These are phyloP conservation scores for Phrynocephalus versicolor DNA, from an alignment of 2,113 vertebrate genomes.

Conservation along the genomic window DNA sequence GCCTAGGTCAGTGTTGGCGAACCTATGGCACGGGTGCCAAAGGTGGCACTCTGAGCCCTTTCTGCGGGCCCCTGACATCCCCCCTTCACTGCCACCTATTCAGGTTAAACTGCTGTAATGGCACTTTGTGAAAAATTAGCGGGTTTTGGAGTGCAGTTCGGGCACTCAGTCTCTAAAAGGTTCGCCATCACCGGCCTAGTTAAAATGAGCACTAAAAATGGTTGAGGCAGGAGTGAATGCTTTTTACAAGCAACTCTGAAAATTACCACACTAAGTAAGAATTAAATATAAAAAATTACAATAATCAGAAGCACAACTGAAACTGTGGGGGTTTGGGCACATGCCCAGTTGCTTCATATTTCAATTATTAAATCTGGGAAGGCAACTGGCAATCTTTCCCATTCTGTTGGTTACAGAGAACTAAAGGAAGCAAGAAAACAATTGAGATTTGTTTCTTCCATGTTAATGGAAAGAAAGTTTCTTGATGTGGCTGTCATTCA, in stretches of 20 bases:
- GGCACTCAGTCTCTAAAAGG: too few species aligned
- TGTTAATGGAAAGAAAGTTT: conserved; percentile 57
- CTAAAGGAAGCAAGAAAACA: conserved; percentile 69
- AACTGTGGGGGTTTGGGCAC: conserved; percentile 81
- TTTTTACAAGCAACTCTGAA: conserved; percentile 60
- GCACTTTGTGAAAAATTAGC: too few species aligned
- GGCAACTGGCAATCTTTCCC: conserved; percentile 82
- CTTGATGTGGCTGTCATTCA: conserved; percentile 56
- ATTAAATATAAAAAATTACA: conserved; percentile 71
- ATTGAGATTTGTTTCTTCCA: conserved; percentile 65
- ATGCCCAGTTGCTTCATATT: conserved; percentile 84
- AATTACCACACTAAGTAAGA: conserved; percentile 62
- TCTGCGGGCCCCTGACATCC: too few species aligned
- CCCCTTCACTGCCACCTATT: too few species aligned
- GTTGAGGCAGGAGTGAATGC: conserved; percentile 34
- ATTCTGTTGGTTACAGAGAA: conserved; percentile 68
- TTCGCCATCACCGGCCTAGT: too few species aligned
- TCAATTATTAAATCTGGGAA: conserved; percentile 89
- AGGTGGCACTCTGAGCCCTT: too few species aligned
- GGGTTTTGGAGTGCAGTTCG: too few species aligned
- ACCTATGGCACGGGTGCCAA: too few species aligned
- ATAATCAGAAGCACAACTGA: conserved; percentile 81
- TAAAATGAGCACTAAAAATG: not conserved
- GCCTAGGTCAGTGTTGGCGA: too few species aligned
- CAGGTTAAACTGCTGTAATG: too few species aligned